A percentile compares a stretch with the other conserved stretches of the same genome.
phyloP scores from a whole-genome alignment of 2,797 vertebrate species.

The Lepidocolaptes lacrymiger region DNA sequence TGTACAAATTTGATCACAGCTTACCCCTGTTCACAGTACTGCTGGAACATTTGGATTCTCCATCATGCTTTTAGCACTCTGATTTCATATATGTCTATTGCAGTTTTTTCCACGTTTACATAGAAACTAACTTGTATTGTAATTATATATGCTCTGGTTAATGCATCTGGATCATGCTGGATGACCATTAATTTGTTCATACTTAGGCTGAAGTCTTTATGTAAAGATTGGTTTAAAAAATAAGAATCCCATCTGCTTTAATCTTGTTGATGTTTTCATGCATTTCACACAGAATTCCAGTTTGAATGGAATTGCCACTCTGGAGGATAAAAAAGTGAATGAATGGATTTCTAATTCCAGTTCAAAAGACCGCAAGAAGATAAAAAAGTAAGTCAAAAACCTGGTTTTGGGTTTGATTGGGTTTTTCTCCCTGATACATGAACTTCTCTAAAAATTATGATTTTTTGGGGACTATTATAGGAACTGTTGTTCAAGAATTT shows the following conservation, averaged over 20 bases:
- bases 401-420: background rate
- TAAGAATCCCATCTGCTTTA: background rate
- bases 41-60: background rate
- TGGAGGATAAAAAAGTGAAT: conserved; percentile 33
- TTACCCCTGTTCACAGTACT: background rate
- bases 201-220: background rate
- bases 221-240: background rate
- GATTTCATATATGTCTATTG: background rate
- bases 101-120: background rate
- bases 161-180: background rate
- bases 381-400: conserved; percentile 39
- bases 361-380: background rate
- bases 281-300: conserved; percentile 52
- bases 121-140: background rate
- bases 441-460: background rate
- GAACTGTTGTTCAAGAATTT: background rate
- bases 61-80: background rate
- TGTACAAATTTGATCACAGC: background rate
- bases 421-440: rapidly evolving
- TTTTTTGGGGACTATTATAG: background rate
- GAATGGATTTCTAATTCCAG: conserved; percentile 59
- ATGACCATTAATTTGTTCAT: background rate
- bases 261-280: background rate
- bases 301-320: conserved; percentile 51
- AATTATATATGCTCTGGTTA: background rate